Conservation (phyloP, 2,888 invertebrate genomes). For the Parthenolecanium corni region DNA sequence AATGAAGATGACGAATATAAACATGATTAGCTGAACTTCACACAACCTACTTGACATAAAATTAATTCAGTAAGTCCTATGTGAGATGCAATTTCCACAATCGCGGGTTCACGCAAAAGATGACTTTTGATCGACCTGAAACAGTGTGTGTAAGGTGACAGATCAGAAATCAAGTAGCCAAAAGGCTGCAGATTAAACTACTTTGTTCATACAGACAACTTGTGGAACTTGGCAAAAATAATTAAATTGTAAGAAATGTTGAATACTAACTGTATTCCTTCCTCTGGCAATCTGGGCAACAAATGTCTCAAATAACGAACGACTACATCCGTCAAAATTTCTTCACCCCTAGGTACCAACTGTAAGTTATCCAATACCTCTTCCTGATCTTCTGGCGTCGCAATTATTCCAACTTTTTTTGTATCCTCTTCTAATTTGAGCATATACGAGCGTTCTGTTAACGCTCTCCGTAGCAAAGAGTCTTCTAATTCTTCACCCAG, state of each 20-base stretch:
- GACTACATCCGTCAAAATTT: slow-evolving; percentile 54
- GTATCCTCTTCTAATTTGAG: slow-evolving; percentile 56
- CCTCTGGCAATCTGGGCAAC: slow-evolving; percentile 60
- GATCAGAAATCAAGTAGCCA: no score
- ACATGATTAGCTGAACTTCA: no score
- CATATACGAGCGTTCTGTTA: slow-evolving; percentile 65
- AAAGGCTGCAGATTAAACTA: no score
- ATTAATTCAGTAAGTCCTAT: slow-evolving; percentile 77
- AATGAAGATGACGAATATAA: no score
- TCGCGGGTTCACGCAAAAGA: slow-evolving; percentile 51
- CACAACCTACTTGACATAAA: slow-evolving; percentile 54
- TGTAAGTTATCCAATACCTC: slow-evolving; percentile 55
- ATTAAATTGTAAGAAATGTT: no score
- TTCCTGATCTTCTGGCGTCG: slow-evolving; percentile 38
- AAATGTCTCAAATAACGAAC: slow-evolving; percentile 55
- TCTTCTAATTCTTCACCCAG: slow-evolving; percentile 70
- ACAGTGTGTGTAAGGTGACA: no score
- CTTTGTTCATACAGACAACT: no score
- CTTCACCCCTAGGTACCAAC: slow-evolving; percentile 55
- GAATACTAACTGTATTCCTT: slow-evolving; percentile 50
- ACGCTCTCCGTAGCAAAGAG: slow-evolving; percentile 57
- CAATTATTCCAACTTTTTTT: slow-evolving; percentile 55
- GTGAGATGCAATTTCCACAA: slow-evolving; percentile 58
- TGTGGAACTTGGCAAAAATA: no score
- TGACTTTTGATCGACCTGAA: slow-evolving; percentile 50